phyloP scores from a whole-genome alignment of 2,888 invertebrate species.

The Hydroisotoma schaefferi region DNA sequence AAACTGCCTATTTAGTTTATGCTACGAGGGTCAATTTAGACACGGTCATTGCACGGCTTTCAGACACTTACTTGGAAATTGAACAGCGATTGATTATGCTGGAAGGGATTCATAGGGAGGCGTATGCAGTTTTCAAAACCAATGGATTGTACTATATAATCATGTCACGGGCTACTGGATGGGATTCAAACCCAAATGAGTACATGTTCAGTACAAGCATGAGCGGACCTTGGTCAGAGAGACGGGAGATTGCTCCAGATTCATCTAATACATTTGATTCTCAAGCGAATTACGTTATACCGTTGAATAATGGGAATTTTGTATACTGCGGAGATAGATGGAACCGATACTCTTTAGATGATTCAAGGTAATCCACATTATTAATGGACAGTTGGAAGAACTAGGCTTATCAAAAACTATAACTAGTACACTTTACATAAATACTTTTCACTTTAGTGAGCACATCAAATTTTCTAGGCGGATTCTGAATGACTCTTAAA shows the following conservation, averaged over 20 bases:
- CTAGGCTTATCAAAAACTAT: no score
- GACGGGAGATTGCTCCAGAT: slow-evolving; percentile 16
- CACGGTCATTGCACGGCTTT: slow-evolving; percentile 18
- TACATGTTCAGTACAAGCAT: slow-evolving; percentile 17
- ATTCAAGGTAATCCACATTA: slow-evolving; percentile 13
- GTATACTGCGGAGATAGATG: slow-evolving; percentile 15
- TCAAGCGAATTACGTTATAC: slow-evolving; percentile 23
- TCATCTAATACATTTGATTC: slow-evolving; percentile 21
- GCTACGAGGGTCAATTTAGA: slow-evolving; percentile 22
- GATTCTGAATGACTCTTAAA: not conserved
- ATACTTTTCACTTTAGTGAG: no score
- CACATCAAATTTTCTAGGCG: not conserved
- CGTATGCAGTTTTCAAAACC: slow-evolving; percentile 20
- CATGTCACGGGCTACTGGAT: slow-evolving; percentile 15
- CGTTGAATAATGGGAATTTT: slow-evolving; percentile 7
- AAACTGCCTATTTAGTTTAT: slow-evolving; percentile 20
- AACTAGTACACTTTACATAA: no score
- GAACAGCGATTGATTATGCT: slow-evolving; percentile 12
- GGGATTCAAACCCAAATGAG: slow-evolving; percentile 24
- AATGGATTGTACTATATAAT: slow-evolving; percentile 21
- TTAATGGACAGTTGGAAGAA: no score
- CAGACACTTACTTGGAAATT: slow-evolving; percentile 12
- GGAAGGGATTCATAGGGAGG: slow-evolving; percentile 20
- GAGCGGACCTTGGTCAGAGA: slow-evolving; percentile 19
- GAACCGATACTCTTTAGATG: slow-evolving; percentile 17